Base-by-base conservation (phyloP, 2,888 invertebrate species). In the Himalopsyche tibetana region DNA sequence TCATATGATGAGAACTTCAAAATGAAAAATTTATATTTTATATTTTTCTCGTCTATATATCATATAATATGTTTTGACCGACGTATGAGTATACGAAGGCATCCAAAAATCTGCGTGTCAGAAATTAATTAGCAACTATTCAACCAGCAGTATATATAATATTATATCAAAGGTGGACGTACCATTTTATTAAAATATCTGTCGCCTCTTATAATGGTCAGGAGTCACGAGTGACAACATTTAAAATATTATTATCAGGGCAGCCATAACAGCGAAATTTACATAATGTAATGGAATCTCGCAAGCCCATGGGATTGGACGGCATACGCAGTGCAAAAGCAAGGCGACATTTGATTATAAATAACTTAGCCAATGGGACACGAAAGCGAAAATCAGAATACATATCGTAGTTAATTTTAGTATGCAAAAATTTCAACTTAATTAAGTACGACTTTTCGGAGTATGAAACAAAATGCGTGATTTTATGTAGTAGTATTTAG, bases 221-320 rank as follows among this genome's bases (percentile, higher is more conserved):
- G 36, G 8, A 74, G 74, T 38, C 74, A 74, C 74, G 74, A 74
- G 38, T 74, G 74, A 74, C 74, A 12, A 74, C 74, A 74, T 74
- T 38, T 12, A 74, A 74, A 36, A 4, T 74, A 74, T 36, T 74
- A 36, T 19, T 9, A 69, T 28, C 74, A 74, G 36, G 36, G 74
- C 38, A 74, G 36, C 69, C 69, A 28, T 36, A 69, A 36, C 36
- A 74, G 36, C 38, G 15, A 12, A 38, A 74, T 36, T 74, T 74
- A 28, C 74, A 74, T 74, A 74, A 74, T 36, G 19, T 74, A 74
- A 74, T 74, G 74, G 74, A 36, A 74, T 38, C 19, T 15, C 15
- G 5, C 36, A 74, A 11, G 38, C 74, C 74, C 74, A 74, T 38
- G 74, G 74, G 74, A 36, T 74, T 36, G 74, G 36, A 12, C 36